These are phyloP conservation scores for Lasioglossum zephyrum DNA, from an alignment of 2,888 invertebrate species.

Conservation along the genomic window DNA sequence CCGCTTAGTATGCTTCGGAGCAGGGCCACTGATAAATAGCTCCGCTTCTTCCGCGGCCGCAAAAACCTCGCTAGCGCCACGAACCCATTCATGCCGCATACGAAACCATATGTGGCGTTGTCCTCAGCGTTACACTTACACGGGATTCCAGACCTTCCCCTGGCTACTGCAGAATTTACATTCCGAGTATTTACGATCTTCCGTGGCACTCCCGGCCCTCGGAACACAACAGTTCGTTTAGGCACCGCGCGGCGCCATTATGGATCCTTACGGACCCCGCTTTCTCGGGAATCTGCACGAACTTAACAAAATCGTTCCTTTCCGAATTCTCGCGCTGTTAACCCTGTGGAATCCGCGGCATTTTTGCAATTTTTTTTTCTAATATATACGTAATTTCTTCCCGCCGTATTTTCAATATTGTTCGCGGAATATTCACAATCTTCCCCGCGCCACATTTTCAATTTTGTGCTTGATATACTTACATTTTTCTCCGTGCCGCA, in stretches of 20 bases:
- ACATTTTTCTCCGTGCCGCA: neutral
- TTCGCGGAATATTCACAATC: rapidly evolving
- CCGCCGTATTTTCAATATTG: neutral
- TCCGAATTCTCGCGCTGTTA: neutral
- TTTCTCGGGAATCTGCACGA: neutral
- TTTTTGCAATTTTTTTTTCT: neutral
- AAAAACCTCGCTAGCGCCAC: constrained; percentile 77
- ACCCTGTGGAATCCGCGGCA: neutral
- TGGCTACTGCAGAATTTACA: constrained; percentile 47
- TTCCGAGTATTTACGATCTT: constrained; percentile 40
- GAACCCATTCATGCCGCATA: constrained; percentile 76
- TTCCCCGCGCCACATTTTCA: neutral
- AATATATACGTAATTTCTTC: neutral
- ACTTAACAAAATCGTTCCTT: neutral
- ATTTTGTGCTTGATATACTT: neutral
- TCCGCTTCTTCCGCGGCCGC: constrained; percentile 70
- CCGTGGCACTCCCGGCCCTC: neutral
- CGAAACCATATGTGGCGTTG: constrained; percentile 72
- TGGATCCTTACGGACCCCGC: neutral
- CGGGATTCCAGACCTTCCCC: constrained; percentile 65
- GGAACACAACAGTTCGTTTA: neutral
- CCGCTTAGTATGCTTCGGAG: constrained; percentile 68
- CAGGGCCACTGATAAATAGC: constrained; percentile 78
- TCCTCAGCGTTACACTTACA: constrained; percentile 56
- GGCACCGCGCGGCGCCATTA: constrained; percentile 4